Percentiles rank a stretch among this genome's conserved stretches.
These are phyloP conservation scores for Trichonephila clavipes DNA, from an alignment of 1,140 invertebrate species.

Conservation along the genomic window DNA sequence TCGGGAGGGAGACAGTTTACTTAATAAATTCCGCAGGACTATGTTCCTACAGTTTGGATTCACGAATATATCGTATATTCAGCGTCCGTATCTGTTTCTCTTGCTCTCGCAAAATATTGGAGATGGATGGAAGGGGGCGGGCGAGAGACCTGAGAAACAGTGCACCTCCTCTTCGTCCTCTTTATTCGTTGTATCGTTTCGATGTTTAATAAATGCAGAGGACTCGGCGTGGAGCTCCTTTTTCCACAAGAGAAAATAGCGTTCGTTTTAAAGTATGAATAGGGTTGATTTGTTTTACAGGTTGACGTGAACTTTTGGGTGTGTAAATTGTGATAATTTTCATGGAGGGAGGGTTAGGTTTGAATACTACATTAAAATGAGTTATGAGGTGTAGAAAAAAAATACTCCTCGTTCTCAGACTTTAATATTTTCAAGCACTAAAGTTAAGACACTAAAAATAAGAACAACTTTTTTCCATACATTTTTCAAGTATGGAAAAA, in stretches of 20 bases:
- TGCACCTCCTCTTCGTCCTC: neutral
- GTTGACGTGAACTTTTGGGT: neutral
- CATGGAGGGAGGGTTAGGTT: too few species aligned
- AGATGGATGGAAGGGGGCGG: neutral
- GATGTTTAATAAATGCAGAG: conserved; percentile 38
- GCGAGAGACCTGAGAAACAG: neutral
- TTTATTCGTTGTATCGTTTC: conserved; percentile 7
- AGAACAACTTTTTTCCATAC: too few species aligned
- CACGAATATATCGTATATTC: conserved; percentile 16
- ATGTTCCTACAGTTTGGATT: neutral
- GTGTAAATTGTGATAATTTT: neutral
- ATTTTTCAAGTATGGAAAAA: too few species aligned
- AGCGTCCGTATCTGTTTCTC: conserved; percentile 30
- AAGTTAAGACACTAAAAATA: too few species aligned
- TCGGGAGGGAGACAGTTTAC: neutral
- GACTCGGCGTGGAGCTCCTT: neutral
- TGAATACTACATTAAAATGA: too few species aligned
- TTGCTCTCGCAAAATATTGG: neutral
- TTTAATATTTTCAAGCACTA: too few species aligned
- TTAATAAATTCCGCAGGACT: conserved; percentile 10
- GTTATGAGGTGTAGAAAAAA: too few species aligned
- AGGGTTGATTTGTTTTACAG: neutral
- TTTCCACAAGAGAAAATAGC: neutral
- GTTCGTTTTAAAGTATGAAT: conserved; percentile 30
- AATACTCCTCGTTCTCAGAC: too few species aligned